Evolutionary conservation across 2,113 vertebrate species (phyloP), one percentile per base, ranked within the genome.

Genomic region (Microcebus tavaratra): DNA sequence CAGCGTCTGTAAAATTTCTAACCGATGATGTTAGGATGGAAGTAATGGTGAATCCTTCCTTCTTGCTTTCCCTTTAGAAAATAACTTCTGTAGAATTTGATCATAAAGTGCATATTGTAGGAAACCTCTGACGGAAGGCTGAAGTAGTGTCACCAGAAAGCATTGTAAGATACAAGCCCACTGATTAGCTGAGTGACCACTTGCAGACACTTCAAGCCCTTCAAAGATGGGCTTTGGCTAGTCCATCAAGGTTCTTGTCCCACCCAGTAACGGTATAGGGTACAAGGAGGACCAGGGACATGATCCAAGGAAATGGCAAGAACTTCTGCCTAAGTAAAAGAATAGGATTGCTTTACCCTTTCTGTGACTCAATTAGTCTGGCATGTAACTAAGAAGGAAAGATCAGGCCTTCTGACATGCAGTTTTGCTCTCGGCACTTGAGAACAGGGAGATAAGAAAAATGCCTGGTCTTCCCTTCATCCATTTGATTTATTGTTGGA

Each of bases 361-460:
- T n/a, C 68, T 81, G 61, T 85, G 48, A 45, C 48, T 86, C 0
- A 4, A 21, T 57, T 59, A 50, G 65, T 36, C 23, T 79, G 50
- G 31, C 79, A 39, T 6, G 90, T 59, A n/a, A 90, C 31, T 55
- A 59, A 94, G 81, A 81, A 48, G 39, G n/a, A 65, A 94, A 94
- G 29, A 85, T 55, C 50, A 94, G 79, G 70, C 6, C 59, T 95
- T 63, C 80, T 36, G 63, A 88, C 0, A 1, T 25, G 57, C 34
- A 59, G 1, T 48, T 88, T 50, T 90, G 27, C 80, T 70, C 59
- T 92, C 8, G 67, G 72, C 29, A 17, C 34, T 84, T 90, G 76
- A 94, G 70, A 76, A n/a, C 39, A 93, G 11, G 81, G 50, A 70
- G 91, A 86, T 67, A 94, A 95, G 59, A 65, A 95, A 95, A 95